These are phyloP conservation scores for Saturnia pavonia DNA, from an alignment of 2,888 invertebrate genomes.

Conservation along the genomic window DNA sequence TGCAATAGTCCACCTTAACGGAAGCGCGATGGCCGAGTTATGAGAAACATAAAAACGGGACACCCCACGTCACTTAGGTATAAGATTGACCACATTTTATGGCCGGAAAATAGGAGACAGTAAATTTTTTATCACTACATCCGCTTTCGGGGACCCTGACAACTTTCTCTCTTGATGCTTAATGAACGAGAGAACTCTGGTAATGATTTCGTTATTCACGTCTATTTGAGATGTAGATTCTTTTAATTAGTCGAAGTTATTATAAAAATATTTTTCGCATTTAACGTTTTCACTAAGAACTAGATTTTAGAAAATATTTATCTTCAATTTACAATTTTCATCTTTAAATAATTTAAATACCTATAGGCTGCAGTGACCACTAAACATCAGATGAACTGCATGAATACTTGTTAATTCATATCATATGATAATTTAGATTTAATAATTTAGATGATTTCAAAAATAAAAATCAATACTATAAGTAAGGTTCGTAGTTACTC, in stretches of 20 bases:
- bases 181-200: slow-evolving; percentile 50
- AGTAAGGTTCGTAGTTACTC: too few species aligned
- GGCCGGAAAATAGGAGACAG: slow-evolving; percentile 55
- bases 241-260: not conserved
- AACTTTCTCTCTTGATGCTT: slow-evolving; percentile 41
- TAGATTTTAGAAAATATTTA: too few species aligned
- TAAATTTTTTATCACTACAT: slow-evolving; percentile 55
- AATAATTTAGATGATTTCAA: too few species aligned
- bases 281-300: not conserved
- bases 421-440: too few species aligned
- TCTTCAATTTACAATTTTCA: too few species aligned
- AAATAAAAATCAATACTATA: too few species aligned
- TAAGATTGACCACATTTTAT: slow-evolving; percentile 65
- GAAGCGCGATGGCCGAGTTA: slow-evolving; percentile 50
- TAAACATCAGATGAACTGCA: too few species aligned
- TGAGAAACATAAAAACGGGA: slow-evolving; percentile 52
- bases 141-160: slow-evolving; percentile 47
- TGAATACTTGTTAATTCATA: too few species aligned
- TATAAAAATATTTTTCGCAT: not conserved
- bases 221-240: not conserved
- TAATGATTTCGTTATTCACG: slow-evolving; percentile 36
- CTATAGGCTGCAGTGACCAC: too few species aligned
- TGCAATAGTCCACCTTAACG: slow-evolving; percentile 34
- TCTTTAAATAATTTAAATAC: too few species aligned
- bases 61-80: slow-evolving; percentile 44